phyloP scores from a whole-genome alignment of 53 echinoderm and acorn worm species.

The Hippasteria phrygiana region DNA sequence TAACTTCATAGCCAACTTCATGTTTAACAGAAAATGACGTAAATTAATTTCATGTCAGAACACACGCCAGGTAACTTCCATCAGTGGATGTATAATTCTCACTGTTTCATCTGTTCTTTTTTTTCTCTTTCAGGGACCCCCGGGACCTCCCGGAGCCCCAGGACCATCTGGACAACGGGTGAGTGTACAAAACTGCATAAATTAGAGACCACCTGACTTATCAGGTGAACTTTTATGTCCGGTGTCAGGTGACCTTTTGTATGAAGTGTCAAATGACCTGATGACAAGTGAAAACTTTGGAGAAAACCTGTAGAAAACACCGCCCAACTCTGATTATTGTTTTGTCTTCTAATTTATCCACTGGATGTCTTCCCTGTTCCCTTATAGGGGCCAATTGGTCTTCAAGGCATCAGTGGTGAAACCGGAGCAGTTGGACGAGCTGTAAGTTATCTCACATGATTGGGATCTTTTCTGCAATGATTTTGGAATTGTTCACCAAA shows the following conservation, averaged over 20 bases:
- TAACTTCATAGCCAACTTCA: no score
- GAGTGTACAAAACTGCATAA: slow-evolving; percentile 22
- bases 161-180: slow-evolving; percentile 72
- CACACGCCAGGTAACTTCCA: no score
- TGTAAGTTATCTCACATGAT: slow-evolving; percentile 69
- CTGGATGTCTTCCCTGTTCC: no score
- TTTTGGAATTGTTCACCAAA: neutral
- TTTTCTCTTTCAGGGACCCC: slow-evolving; percentile 67
- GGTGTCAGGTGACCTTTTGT: neutral
- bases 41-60: no score
- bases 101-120: neutral
- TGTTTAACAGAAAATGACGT: no score
- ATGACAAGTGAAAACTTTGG: no score
- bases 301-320: no score
- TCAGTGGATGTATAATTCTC: no score
- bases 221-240: neutral
- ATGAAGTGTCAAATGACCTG: neutral
- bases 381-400: slow-evolving; percentile 73
- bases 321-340: neutral
- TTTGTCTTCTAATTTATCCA: no score
- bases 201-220: neutral
- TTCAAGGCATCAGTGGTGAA: slow-evolving; percentile 63
- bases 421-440: slow-evolving; percentile 73
- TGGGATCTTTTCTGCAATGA: neutral
- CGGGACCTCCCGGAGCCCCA: slow-evolving; percentile 75